Conservation (phyloP, 2,113 vertebrate genomes). For the Trichechus manatus region DNA sequence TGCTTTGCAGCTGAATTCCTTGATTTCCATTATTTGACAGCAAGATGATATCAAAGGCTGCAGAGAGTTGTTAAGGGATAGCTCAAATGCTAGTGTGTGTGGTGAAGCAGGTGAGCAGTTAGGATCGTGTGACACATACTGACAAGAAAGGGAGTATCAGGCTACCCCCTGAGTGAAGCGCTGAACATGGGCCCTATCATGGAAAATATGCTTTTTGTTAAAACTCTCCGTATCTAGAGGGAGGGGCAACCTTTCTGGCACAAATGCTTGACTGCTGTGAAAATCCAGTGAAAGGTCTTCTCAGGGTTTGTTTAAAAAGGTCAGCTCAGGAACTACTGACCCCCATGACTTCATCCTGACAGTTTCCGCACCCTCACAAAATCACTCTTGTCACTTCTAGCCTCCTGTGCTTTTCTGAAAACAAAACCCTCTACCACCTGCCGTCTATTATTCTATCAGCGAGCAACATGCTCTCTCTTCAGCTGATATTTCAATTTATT, state of each 20-base stretch:
- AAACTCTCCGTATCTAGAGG: slow-evolving; percentile 42
- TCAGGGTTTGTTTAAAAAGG: slow-evolving; percentile 83
- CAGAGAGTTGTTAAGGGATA: slow-evolving; percentile 30
- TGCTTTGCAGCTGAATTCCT: not conserved
- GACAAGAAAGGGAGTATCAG: slow-evolving; percentile 63
- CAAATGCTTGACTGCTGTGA: slow-evolving; percentile 71
- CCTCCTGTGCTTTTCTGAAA: slow-evolving; percentile 75
- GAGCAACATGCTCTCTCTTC: slow-evolving; percentile 63
- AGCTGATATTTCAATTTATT: slow-evolving; percentile 83
- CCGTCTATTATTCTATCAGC: slow-evolving; percentile 72
- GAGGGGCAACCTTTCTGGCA: slow-evolving; percentile 66
- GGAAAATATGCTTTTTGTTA: slow-evolving; percentile 70
- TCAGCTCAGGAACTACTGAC: slow-evolving; percentile 80
- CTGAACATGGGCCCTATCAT: slow-evolving; percentile 35
- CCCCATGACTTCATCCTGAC: slow-evolving; percentile 78
- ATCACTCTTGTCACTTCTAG: slow-evolving; percentile 76
- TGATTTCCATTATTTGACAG: slow-evolving; percentile 67
- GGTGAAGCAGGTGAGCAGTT: slow-evolving; percentile 55
- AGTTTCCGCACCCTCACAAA: slow-evolving; percentile 75
- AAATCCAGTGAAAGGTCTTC: slow-evolving; percentile 72
- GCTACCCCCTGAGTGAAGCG: not conserved
- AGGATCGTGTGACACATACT: slow-evolving; percentile 11
- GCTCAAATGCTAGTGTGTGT: not conserved
- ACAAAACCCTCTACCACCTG: slow-evolving; percentile 80
- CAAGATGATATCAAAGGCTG: slow-evolving; percentile 58